These are phyloP conservation scores for Reticulitermes lucifugus DNA, from an alignment of 2,888 invertebrate species.

Conservation along the genomic window DNA sequence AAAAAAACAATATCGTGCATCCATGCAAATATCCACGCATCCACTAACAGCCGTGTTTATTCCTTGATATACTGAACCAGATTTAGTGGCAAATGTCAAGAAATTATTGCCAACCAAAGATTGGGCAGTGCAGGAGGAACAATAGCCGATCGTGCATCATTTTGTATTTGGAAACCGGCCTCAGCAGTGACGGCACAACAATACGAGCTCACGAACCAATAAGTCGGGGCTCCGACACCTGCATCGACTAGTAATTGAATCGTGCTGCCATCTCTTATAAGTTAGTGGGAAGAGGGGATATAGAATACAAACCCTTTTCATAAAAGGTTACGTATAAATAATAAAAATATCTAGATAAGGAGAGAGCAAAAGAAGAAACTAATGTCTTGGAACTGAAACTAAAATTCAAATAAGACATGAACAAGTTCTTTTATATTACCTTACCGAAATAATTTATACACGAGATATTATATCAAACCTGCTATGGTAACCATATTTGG, in stretches of 20 bases:
- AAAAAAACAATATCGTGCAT: too few species aligned
- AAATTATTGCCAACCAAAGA: not conserved
- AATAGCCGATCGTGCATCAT: not conserved
- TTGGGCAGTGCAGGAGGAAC: slow-evolving; percentile 12
- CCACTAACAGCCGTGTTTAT: too few species aligned
- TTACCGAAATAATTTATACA: not conserved
- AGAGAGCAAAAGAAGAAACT: slow-evolving; percentile 1
- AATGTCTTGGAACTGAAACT: not conserved
- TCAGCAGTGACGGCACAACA: slow-evolving; percentile 32
- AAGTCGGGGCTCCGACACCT: slow-evolving; percentile 37
- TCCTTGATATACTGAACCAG: too few species aligned
- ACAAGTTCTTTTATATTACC: not conserved
- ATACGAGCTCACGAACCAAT: slow-evolving; percentile 38
- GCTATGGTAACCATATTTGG: too few species aligned
- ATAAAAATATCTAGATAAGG: slow-evolving; percentile 28
- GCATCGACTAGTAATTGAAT: slow-evolving; percentile 43
- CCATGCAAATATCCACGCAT: too few species aligned
- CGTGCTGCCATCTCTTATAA: slow-evolving; percentile 35
- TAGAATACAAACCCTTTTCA: not conserved
- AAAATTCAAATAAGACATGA: not conserved
- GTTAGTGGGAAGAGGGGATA: not conserved
- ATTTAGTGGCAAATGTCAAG: too few species aligned
- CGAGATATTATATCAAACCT: not conserved
- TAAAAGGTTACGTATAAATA: slow-evolving; percentile 24
- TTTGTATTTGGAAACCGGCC: slow-evolving; percentile 12